Conservation (phyloP, 2,113 vertebrate genomes). For the Nestor notabilis region DNA sequence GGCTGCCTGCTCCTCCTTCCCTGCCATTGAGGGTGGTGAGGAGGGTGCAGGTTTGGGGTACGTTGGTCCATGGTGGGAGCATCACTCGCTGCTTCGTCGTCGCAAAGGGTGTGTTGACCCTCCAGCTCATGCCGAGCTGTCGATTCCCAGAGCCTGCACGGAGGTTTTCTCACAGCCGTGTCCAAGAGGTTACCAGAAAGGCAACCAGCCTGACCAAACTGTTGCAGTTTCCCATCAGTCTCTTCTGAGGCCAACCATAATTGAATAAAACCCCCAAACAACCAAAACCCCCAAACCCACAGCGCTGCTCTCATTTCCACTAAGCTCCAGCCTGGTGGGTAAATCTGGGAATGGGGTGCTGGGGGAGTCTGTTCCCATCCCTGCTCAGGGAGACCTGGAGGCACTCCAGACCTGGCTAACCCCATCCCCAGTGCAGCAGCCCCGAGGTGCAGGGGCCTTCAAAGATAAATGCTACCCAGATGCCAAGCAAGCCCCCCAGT, state of each 20-base stretch:
- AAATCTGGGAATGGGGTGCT: neutral
- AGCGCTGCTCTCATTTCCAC: neutral
- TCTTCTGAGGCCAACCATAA: neutral
- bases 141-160: neutral
- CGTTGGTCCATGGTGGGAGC: neutral
- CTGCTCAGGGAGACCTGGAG: neutral
- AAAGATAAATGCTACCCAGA: neutral
- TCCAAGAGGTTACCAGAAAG: neutral
- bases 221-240: neutral
- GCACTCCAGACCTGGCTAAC: neutral
- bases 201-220: neutral
- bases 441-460: neutral
- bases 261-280: neutral
- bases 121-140: fast-evolving
- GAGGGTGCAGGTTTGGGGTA: neutral
- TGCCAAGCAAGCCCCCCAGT: neutral
- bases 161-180: neutral
- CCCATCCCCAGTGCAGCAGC: fast-evolving
- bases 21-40: fast-evolving
- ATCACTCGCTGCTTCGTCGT: neutral
- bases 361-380: fast-evolving
- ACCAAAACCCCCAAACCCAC: neutral
- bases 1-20: neutral
- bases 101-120: fast-evolving
- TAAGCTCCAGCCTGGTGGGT: neutral